phyloP scores from a whole-genome alignment of 1,140 invertebrate genomes.

The Neodiprion lecontei region DNA sequence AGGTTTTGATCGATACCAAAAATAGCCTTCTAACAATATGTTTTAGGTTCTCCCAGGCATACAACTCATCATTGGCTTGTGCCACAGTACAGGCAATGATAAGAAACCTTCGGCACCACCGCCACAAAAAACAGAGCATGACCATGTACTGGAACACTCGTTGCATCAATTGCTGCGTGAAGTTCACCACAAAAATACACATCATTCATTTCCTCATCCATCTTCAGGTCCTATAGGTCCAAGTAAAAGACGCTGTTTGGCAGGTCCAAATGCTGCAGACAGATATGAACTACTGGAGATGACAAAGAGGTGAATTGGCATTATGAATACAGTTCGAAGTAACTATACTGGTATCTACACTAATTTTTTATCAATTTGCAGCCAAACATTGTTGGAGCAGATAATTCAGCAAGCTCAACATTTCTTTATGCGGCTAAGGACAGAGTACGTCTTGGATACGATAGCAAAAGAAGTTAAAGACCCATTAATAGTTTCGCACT shows the following conservation, averaged over 20 bases:
- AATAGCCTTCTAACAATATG: neutral
- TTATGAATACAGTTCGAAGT: too few relatives aligned
- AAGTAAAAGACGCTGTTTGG: slow-evolving; percentile 86
- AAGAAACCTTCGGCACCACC: slow-evolving; percentile 62
- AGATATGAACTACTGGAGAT: slow-evolving; percentile 86
- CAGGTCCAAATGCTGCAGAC: slow-evolving; percentile 89
- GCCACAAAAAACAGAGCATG: slow-evolving; percentile 79
- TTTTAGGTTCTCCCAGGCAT: slow-evolving; percentile 89
- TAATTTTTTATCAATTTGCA: slow-evolving; percentile 23
- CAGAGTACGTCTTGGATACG: slow-evolving; percentile 92
- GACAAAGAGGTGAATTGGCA: slow-evolving; percentile 70
- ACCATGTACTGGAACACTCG: slow-evolving; percentile 95
- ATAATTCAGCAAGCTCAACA: slow-evolving; percentile 97
- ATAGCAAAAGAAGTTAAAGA: slow-evolving; percentile 93
- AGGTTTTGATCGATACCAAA: slow-evolving; percentile 12
- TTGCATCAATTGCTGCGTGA: slow-evolving; percentile 92
- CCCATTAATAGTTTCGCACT: slow-evolving; percentile 93
- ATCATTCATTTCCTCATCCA: slow-evolving; percentile 94
- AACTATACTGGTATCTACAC: neutral
- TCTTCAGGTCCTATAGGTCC: slow-evolving; percentile 90
- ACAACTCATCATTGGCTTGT: slow-evolving; percentile 81
- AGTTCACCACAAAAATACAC: slow-evolving; percentile 90
- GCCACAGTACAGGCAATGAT: slow-evolving; percentile 76
- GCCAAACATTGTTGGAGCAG: slow-evolving; percentile 91
- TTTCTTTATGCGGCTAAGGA: slow-evolving; percentile 88